These are phyloP conservation scores for Eupithecia inturbata DNA, from an alignment of 2,888 invertebrate species.

Conservation along the genomic window DNA sequence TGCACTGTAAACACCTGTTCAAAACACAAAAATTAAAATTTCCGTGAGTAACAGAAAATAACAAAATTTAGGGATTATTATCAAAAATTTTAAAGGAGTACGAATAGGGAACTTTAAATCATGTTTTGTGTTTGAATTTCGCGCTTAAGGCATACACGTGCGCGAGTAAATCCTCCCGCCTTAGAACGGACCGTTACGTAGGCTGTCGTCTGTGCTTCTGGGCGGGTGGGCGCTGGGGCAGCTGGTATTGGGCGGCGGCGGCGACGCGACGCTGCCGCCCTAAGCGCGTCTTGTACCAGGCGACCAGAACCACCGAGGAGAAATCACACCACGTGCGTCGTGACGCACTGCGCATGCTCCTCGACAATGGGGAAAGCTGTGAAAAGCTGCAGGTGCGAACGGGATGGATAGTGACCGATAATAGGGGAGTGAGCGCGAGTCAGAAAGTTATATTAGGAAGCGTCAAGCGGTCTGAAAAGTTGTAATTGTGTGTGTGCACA, in stretches of 20 bases:
- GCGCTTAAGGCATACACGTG: conserved; percentile 70
- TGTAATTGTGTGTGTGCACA: conserved; percentile 54
- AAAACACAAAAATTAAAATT: conserved; percentile 57
- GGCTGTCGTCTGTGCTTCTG: conserved; percentile 76
- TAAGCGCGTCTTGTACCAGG: conserved; percentile 83
- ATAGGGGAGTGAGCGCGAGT: conserved; percentile 67
- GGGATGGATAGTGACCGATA: conserved; percentile 63
- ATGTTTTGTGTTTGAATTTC: conserved; percentile 54
- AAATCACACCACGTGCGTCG: conserved; percentile 69
- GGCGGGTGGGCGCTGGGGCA: conserved; percentile 73
- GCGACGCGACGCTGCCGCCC: conserved; percentile 82
- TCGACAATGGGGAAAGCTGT: conserved; percentile 64
- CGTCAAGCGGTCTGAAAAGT: conserved; percentile 82
- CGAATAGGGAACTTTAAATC: conserved; percentile 47
- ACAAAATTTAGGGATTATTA: conserved; percentile 32
- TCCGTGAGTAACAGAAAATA: conserved; percentile 34
- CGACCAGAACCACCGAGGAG: conserved; percentile 63
- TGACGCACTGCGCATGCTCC: conserved; percentile 75
- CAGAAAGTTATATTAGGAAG: conserved; percentile 72
- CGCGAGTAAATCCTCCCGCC: conserved; percentile 60
- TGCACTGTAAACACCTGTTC: conserved; percentile 69
- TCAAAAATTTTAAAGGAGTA: conserved; percentile 19
- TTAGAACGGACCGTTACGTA: conserved; percentile 73
- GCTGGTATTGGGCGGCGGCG: conserved; percentile 74
- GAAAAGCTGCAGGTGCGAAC: conserved; percentile 67